Base-by-base conservation (phyloP, 1,140 invertebrate genomes). In the Homarus americanus region DNA sequence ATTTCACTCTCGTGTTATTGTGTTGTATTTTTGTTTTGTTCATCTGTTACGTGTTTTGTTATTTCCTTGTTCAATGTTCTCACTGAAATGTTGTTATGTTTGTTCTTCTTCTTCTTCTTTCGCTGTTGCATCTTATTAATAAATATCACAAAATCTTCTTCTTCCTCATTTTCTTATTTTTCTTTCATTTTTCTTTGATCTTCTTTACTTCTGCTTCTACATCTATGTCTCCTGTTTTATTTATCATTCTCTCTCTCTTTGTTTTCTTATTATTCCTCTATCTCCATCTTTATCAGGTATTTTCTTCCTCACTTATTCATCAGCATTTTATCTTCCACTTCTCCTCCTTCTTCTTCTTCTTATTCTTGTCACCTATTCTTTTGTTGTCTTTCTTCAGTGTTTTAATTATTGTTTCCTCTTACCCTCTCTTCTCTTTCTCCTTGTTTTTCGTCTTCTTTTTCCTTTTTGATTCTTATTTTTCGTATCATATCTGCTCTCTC, bases 211-310 rank as follows among this genome's bases (percentile, higher is more conserved):
- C 32, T 17, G 10, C 15, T 7, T 49, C 1, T 73, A 2, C 28
- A 53, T 80, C 53, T 53, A 80, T 53, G 7, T 53, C 1, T 10
- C 24, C 28, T 53, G 15, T 28, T 41, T 53, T n/a, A 28, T 32
- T 53, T 40, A 28, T 24, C 41, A 28, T 41, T 80, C 53, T 80
- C 17, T 53, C 32, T 73, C 75, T 78, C 38, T 80, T 78, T n/a
- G 38, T 53, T 41, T 44, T 10, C 38, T 44, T 32, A 15, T 28
- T 32, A 80, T 53, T n/a, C 9, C 5, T 34, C 72, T 32, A 12
- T 32, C 5, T 72, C 20, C 66, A 4, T 34, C 24, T 24, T 34
- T 34, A 24, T 5, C 24, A 7, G 5, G 24, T 40, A 38, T 41
- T 40, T 41, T 41, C 38, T 78, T 20, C 75, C 12, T 1, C 75